Base-by-base conservation (phyloP, 2,113 vertebrate genomes). In the Hiodon tergisus region DNA sequence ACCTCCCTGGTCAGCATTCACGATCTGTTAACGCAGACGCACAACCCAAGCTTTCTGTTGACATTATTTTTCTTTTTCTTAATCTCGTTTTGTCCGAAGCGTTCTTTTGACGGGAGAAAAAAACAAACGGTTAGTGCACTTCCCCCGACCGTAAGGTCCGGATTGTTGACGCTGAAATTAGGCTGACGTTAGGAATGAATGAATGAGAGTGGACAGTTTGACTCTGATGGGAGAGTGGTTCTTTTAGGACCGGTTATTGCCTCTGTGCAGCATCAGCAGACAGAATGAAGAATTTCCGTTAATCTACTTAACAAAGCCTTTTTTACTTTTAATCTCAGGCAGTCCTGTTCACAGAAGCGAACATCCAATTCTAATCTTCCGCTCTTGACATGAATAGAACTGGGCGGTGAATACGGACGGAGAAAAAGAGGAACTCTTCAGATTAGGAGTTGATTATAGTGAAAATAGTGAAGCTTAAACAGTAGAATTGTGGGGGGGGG, bases 271-370 rank as follows among this genome's bases (percentile, higher is more conserved):
- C 76, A 74, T 78, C 70, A 79, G 69, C 71, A 73, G 73, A 72
- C 75, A 78, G 78, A 79, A 83, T 79, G 77, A 79, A 74, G 69
- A 78, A 75, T 83, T 83, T 82, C 74, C 59, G 63, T 63, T 81
- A 80, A 82, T 79, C 80, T 85, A 60, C 78, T 85, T 85, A 82
- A 80, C 80, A 82, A 82, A 83, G 80, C 69, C 75, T 59, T 77
- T 83, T 79, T 77, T 80, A 78, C 73, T 73, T 76, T 79, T 80
- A 83, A 83, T 79, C 81, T 83, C 60, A 9, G 53, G n/a, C 67
- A 11, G 68, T 62, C 63, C 63, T 70, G 81, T 61, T 71, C 69
- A 63, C 50, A 68, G 74, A 73, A 72, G 75, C 68, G 75, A 69
- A 69, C 58, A 17, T 76, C 69, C 79, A 61, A 60, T 77, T 77